Percentiles rank a stretch among this genome's conserved stretches.
Evolutionary conservation across 2,888 invertebrate genomes (phyloP).

Genomic region (Cryptus viduatorius): DNA sequence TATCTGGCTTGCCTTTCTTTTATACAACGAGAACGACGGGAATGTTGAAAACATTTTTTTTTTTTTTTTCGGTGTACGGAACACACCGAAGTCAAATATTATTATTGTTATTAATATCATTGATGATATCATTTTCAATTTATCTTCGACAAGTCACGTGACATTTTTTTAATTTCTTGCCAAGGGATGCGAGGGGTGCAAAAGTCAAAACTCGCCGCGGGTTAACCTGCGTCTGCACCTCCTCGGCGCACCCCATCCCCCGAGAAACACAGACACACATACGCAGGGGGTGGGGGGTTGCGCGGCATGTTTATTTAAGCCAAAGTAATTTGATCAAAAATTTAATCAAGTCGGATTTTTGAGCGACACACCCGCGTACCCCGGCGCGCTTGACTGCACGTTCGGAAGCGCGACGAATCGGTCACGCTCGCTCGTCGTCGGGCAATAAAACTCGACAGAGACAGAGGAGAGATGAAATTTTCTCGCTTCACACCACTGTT

Average conservation of each 20-base stretch:
- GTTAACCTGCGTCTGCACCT: constrained; percentile 17
- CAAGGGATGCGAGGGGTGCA: constrained; percentile 38
- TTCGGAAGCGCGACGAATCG: constrained; percentile 81
- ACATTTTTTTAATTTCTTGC: constrained; percentile 72
- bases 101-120: constrained; percentile 1
- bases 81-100: not conserved
- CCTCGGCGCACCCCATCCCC: constrained; percentile 15
- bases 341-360: constrained; percentile 85
- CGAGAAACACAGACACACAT: not conserved
- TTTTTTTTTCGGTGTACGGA: not conserved
- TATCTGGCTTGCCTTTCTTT: constrained; percentile 6
- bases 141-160: constrained; percentile 69
- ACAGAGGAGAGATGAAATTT: constrained; percentile 39
- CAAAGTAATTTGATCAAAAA: constrained; percentile 85
- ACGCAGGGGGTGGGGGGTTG: not conserved
- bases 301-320: constrained; percentile 83
- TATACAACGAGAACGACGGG: not conserved
- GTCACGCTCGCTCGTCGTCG: constrained; percentile 71
- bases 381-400: constrained; percentile 2
- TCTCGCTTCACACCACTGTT: constrained; percentile 5
- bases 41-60: not conserved
- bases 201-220: constrained; percentile 20
- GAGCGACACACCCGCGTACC: constrained; percentile 75
- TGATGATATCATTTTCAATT: too few species aligned
- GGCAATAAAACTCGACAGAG: constrained; percentile 81